phyloP scores from a whole-genome alignment of 2,888 invertebrate genomes.

The Drosophila picticornis region DNA sequence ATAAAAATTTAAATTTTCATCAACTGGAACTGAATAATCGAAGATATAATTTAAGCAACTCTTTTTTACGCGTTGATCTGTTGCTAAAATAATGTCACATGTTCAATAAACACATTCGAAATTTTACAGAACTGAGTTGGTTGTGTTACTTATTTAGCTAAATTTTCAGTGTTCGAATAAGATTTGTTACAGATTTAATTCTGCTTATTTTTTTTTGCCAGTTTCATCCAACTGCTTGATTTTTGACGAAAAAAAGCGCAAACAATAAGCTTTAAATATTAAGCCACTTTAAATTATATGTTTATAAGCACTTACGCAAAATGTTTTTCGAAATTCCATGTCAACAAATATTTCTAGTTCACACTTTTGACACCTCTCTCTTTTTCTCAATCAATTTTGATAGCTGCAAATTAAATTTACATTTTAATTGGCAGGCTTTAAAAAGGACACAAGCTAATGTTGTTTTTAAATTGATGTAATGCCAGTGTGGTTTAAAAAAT shows the following conservation, averaged over 20 bases:
- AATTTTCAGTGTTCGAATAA: neutral
- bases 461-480: slow-evolving; percentile 45
- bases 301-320: neutral
- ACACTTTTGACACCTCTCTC: neutral
- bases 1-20: neutral
- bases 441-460: slow-evolving; percentile 15
- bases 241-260: neutral
- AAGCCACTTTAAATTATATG: neutral
- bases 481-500: slow-evolving; percentile 22
- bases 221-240: neutral
- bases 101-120: neutral
- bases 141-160: neutral
- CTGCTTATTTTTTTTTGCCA: neutral
- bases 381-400: neutral
- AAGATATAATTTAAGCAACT: no score
- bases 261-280: neutral
- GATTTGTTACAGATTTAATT: neutral
- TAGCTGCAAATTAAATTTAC: slow-evolving; percentile 43
- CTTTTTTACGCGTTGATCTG: neutral
- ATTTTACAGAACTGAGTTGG: neutral
- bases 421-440: slow-evolving; percentile 50
- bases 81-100: no score
- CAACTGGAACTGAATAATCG: neutral
- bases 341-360: neutral
- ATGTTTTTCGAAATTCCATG: neutral